phyloP scores from a whole-genome alignment of 2,888 invertebrate species.

The Rutpela maculata region DNA sequence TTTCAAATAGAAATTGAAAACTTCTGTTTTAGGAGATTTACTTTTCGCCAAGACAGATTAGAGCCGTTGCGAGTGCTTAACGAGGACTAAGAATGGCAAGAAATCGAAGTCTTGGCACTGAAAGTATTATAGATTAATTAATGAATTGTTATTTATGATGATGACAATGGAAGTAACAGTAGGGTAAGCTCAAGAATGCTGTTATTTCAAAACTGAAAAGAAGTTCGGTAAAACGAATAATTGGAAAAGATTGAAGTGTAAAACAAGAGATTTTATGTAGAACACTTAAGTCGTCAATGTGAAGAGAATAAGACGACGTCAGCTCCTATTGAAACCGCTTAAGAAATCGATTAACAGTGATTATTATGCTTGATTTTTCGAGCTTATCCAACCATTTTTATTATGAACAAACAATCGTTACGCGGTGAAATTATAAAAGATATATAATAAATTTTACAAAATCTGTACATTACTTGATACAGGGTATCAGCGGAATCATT shows the following conservation, averaged over 20 bases:
- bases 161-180: neutral
- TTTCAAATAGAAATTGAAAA: neutral
- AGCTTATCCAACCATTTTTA: neutral
- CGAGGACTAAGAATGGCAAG: neutral
- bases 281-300: neutral
- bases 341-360: neutral
- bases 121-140: neutral
- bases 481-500: too few relatives aligned
- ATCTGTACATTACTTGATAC: too few relatives aligned
- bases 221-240: neutral
- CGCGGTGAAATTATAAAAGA: neutral
- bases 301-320: neutral
- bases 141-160: neutral
- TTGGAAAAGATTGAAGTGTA: neutral
- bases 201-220: neutral
- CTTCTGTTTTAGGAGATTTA: neutral
- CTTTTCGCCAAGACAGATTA: neutral
- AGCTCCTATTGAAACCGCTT: neutral
- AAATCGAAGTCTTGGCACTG: neutral
- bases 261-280: neutral
- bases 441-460: too few relatives aligned
- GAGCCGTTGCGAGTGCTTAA: neutral
- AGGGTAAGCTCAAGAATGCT: neutral
- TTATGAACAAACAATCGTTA: neutral
- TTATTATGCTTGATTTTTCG: neutral